Evolutionary conservation across 1,140 invertebrate species (phyloP).

Genomic region (Drosophila ambigua): DNA sequence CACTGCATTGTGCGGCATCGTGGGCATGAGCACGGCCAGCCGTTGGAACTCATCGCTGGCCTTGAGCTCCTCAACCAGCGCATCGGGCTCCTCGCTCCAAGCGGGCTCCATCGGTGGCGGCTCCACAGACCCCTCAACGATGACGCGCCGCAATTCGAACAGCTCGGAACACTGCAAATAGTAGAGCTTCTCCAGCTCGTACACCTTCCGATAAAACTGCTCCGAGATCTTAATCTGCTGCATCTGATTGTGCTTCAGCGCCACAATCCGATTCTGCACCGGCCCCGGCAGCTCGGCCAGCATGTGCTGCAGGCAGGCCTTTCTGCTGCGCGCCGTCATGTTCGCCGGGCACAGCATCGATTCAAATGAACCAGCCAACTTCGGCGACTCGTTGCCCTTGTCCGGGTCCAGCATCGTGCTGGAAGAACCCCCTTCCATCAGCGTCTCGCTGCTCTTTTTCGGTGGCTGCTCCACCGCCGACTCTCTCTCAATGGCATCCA

Average conservation of each 20-base stretch:
- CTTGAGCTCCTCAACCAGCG: conserved; percentile 52
- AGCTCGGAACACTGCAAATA: conserved; percentile 91
- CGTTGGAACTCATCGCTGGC: conserved; percentile 81
- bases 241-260: conserved; percentile 95
- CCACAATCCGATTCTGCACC: conserved; percentile 93
- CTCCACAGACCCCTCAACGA: conserved; percentile 92
- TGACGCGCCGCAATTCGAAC: conserved; percentile 91
- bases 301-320: conserved; percentile 78
- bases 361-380: neutral
- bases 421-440: neutral
- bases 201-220: conserved; percentile 96
- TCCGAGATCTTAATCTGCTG: conserved; percentile 94
- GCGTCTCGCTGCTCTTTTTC: no score
- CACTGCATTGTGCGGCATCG: conserved; percentile 86
- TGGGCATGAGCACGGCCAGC: conserved; percentile 37
- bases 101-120: conserved; percentile 93
- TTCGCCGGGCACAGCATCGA: conserved; percentile 50
- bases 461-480: no score
- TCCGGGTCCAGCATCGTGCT: conserved; percentile 39
- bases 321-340: conserved; percentile 44
- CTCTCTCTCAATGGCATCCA: no score
- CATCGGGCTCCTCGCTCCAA: conserved; percentile 89
- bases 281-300: conserved; percentile 87
- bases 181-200: conserved; percentile 96
- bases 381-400: conserved; percentile 10